A percentile compares a stretch with the other conserved stretches of the same genome.
phyloP scores from a whole-genome alignment of 1,140 invertebrate species.

The Bombus difficillimus region DNA sequence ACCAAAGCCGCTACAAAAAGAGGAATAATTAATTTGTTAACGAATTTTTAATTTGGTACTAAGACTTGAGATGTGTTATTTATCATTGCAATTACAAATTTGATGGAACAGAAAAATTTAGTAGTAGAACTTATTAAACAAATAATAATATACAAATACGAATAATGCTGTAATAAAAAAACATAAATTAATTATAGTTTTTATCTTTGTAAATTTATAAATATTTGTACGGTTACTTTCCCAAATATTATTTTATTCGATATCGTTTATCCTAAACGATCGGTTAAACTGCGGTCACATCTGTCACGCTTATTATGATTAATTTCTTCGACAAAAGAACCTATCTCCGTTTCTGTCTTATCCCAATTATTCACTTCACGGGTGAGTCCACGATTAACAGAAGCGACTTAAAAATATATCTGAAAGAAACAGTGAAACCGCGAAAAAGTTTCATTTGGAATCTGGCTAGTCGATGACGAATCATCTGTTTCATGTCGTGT shows the following conservation, averaged over 20 bases:
- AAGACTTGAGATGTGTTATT: not conserved
- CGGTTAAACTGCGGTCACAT: not conserved
- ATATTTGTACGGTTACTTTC: not conserved
- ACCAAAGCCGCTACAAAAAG: no score
- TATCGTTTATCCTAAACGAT: no score
- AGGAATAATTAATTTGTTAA: no score
- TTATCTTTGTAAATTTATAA: not conserved
- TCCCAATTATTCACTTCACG: not conserved
- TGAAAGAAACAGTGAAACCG: not conserved
- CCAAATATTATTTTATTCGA: not conserved
- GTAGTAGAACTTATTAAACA: not conserved
- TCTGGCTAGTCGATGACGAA: slow-evolving; percentile 28
- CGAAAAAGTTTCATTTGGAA: slow-evolving; percentile 19
- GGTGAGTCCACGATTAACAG: not conserved
- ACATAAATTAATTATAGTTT: not conserved
- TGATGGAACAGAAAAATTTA: not conserved
- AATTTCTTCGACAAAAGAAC: not conserved
- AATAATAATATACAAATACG: not conserved
- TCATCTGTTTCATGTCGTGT: slow-evolving; percentile 41
- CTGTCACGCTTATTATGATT: not conserved
- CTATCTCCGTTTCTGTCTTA: not conserved
- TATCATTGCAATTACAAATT: not conserved
- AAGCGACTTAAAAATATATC: slow-evolving; percentile 3
- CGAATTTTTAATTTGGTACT: no score
- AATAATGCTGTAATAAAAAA: not conserved